phyloP scores from a whole-genome alignment of 2,888 invertebrate species.

The Amaurobius ferox region DNA sequence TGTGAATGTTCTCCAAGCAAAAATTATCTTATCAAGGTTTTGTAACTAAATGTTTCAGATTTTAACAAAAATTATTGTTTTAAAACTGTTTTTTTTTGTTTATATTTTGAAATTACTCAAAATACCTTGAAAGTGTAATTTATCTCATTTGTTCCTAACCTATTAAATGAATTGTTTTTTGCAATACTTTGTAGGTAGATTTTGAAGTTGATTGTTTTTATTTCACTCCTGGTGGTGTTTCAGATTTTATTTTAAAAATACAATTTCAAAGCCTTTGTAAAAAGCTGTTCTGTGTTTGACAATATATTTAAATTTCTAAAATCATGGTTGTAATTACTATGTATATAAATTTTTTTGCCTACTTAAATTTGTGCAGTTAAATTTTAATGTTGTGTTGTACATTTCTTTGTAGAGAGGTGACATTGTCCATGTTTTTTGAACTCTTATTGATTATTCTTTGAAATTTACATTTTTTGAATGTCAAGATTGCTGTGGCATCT shows the following conservation, averaged over 20 bases:
- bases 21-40: too few relatives aligned
- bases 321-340: conserved; percentile 53
- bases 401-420: conserved; percentile 21
- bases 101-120: too few relatives aligned
- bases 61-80: too few relatives aligned
- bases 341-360: conserved; percentile 60
- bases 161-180: conserved; percentile 19
- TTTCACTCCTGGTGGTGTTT: conserved; percentile 9
- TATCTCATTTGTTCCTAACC: background rate
- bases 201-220: background rate
- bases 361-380: conserved; percentile 61
- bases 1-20: too few relatives aligned
- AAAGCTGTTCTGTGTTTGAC: conserved; percentile 12
- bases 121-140: too few relatives aligned
- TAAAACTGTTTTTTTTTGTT: too few relatives aligned
- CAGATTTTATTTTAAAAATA: background rate
- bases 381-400: conserved; percentile 51
- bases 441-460: conserved; percentile 44
- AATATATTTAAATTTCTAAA: conserved; percentile 20
- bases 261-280: conserved; percentile 7
- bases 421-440: conserved; percentile 42
- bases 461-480: conserved; percentile 33
- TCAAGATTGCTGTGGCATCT: conserved; percentile 47
- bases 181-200: conserved; percentile 39
- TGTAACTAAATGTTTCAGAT: too few relatives aligned